Percentiles rank a stretch among this genome's conserved stretches.
Evolutionary conservation across 1,140 invertebrate species (phyloP).

Genomic region (Drosophila busckii): DNA sequence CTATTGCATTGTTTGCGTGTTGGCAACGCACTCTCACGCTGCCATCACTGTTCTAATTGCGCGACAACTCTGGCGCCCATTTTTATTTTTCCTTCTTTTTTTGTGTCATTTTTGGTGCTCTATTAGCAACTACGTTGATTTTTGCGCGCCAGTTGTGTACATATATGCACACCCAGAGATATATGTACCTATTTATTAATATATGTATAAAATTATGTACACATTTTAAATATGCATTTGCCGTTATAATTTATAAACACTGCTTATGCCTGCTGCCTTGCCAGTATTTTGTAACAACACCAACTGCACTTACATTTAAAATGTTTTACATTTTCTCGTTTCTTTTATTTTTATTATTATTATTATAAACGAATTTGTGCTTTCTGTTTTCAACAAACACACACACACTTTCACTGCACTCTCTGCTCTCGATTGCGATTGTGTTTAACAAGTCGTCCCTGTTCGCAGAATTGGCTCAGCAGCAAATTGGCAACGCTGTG

Average conservation of each 20-base stretch:
- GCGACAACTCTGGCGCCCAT: conserved; percentile 70
- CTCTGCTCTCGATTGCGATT: conserved; percentile 27
- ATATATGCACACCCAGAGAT: conserved; percentile 17
- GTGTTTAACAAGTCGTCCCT: conserved; percentile 30
- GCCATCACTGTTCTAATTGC: conserved; percentile 18
- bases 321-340: conserved; percentile 29
- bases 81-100: too few species aligned
- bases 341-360: too few species aligned
- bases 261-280: neutral
- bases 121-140: conserved; percentile 36
- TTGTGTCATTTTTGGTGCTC: conserved; percentile 58
- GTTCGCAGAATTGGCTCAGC: conserved; percentile 17
- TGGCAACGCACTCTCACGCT: conserved; percentile 7
- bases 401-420: conserved; percentile 42
- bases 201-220: conserved; percentile 5
- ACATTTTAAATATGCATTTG: neutral
- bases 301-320: conserved; percentile 32
- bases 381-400: too few species aligned
- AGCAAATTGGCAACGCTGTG: conserved; percentile 40
- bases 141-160: conserved; percentile 56
- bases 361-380: conserved; percentile 25
- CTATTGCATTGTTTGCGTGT: neutral
- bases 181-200: conserved; percentile 28
- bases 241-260: neutral
- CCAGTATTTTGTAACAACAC: neutral